A percentile compares a stretch with the other conserved stretches of the same genome.
Conservation (phyloP, 64 coral and sea anemone genomes). For the Trachythela sp. region DNA sequence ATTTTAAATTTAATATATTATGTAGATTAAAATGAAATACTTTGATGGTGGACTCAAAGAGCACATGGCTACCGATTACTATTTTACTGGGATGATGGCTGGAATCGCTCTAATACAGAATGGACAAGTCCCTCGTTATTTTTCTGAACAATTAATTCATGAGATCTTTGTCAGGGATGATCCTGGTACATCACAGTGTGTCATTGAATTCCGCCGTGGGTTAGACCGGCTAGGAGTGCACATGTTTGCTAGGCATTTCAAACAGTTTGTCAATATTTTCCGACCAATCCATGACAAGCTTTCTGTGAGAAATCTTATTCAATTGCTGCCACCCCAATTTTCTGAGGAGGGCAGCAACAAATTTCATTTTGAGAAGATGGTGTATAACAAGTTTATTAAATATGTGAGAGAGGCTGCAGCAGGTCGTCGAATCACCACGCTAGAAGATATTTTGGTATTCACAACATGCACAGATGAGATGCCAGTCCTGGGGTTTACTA, state of each 20-base stretch:
- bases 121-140: constrained; percentile 38
- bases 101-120: constrained; percentile 37
- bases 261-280: constrained; percentile 22
- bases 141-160: constrained; percentile 45
- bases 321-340: constrained; percentile 36
- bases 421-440: constrained; percentile 27
- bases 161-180: constrained; percentile 10
- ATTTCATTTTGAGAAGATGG: not conserved
- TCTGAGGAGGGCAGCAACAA: constrained; percentile 42
- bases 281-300: constrained; percentile 12
- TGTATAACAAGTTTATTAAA: constrained; percentile 48
- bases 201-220: constrained; percentile 38
- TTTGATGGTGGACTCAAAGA: constrained; percentile 43
- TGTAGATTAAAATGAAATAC: constrained; percentile 34
- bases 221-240: constrained; percentile 50
- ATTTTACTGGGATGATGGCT: constrained; percentile 31
- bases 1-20: not conserved
- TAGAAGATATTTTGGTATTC: constrained; percentile 53
- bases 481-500: constrained; percentile 42
- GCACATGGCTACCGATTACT: constrained; percentile 45
- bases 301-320: not conserved
- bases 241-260: constrained; percentile 22
- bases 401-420: constrained; percentile 27
- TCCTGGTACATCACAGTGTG: constrained; percentile 38
- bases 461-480: constrained; percentile 64